phyloP scores from a whole-genome alignment of 2,888 invertebrate species.

The Tachystola acroxantha region DNA sequence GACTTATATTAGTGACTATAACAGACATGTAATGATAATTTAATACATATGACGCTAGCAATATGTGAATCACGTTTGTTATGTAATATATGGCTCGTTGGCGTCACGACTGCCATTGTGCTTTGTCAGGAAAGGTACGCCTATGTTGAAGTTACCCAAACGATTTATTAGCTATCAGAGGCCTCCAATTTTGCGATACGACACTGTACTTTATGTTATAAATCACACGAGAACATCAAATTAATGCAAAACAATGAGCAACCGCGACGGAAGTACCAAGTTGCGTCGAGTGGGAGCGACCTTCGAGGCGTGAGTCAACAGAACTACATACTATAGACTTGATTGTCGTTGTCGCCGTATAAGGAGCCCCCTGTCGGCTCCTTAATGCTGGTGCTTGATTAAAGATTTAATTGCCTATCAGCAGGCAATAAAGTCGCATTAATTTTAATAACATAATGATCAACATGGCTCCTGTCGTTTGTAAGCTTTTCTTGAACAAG shows the following conservation, averaged over 20 bases:
- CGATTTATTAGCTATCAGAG: neutral
- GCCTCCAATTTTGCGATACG: neutral
- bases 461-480: neutral
- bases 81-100: conserved; percentile 25
- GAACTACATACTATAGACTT: conserved; percentile 24
- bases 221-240: conserved; percentile 4
- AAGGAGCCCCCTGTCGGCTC: conserved; percentile 32
- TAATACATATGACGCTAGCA: neutral
- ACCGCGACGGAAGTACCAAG: conserved; percentile 37
- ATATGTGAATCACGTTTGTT: conserved; percentile 14
- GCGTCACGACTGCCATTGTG: conserved; percentile 17
- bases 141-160: neutral
- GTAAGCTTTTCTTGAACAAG: conserved; percentile 24
- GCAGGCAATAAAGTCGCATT: conserved; percentile 7
- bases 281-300: conserved; percentile 42
- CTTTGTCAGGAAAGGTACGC: neutral
- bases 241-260: conserved; percentile 33
- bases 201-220: neutral
- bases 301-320: conserved; percentile 52
- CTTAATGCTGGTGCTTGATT: conserved; percentile 19
- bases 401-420: conserved; percentile 10
- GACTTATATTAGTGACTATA: neutral
- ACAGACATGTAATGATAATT: neutral
- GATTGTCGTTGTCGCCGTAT: conserved; percentile 28
- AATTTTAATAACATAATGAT: conserved; percentile 4